Conservation (phyloP, 2,113 vertebrate species). For the Junco hyemalis region DNA sequence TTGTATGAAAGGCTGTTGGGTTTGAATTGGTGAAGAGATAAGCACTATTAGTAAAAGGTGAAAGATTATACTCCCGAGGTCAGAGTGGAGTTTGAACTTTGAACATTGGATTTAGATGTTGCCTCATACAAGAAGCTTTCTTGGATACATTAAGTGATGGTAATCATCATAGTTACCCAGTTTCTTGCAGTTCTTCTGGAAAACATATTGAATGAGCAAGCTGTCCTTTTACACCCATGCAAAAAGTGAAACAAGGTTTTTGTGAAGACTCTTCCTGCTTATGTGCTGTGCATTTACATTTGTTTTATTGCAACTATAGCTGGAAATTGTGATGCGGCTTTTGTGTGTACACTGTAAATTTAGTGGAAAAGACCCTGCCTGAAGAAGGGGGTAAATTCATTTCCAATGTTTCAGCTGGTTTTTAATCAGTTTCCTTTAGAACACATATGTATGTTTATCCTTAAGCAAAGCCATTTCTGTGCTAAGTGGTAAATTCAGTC, state of each 20-base stretch:
- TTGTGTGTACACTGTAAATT: not conserved
- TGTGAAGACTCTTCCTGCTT: not conserved
- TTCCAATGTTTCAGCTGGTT: not conserved
- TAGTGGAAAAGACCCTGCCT: not conserved
- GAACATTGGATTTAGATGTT: not conserved
- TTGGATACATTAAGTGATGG: not conserved
- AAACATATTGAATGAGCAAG: not conserved
- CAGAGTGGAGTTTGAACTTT: not conserved
- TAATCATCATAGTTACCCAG: not conserved
- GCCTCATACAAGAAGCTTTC: not conserved
- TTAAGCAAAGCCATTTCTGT: not conserved
- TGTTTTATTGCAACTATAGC: not conserved
- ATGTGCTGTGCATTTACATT: not conserved
- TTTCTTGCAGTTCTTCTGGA: not conserved
- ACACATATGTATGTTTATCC: fast-evolving
- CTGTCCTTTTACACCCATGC: not conserved
- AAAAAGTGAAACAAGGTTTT: not conserved
- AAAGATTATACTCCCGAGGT: not conserved
- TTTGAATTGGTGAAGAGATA: not conserved
- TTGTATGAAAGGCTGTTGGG: not conserved
- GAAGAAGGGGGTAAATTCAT: not conserved
- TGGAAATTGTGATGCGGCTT: not conserved
- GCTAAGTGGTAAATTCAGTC: not conserved
- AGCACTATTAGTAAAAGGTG: not conserved
- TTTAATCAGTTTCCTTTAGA: not conserved